Evolutionary conservation across 2,797 vertebrate genomes (phyloP).

Genomic region (Setipinna tenuifilis): DNA sequence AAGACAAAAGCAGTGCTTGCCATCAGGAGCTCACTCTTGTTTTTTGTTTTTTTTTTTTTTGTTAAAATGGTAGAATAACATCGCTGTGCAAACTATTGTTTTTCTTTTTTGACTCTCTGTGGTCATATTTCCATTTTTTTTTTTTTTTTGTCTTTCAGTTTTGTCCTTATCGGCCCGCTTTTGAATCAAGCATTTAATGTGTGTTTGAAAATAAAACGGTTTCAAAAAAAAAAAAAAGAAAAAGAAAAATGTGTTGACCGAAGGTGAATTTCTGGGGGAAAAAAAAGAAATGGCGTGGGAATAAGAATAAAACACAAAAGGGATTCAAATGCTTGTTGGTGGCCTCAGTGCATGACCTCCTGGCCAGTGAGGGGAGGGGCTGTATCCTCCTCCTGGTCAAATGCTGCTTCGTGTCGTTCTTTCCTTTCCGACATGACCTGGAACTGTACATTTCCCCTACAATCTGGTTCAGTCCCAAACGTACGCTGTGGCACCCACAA

Average conservation of each 20-base stretch:
- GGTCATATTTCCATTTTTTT: slow-evolving; percentile 15
- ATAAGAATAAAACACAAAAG: slow-evolving; percentile 62
- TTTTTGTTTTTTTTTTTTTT: background rate
- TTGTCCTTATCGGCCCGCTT: slow-evolving; percentile 49
- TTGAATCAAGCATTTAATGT: slow-evolving; percentile 58
- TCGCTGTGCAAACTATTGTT: slow-evolving; percentile 50
- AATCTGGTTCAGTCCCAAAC: slow-evolving; percentile 40
- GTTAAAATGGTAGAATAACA: slow-evolving; percentile 32
- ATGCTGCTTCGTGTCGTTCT: slow-evolving; percentile 76
- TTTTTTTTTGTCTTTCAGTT: slow-evolving; percentile 44
- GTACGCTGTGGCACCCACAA: background rate
- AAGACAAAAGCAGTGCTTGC: slow-evolving; percentile 17
- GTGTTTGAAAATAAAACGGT: slow-evolving; percentile 60
- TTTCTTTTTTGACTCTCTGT: slow-evolving; percentile 40
- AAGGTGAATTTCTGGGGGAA: background rate
- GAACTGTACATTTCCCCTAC: slow-evolving; percentile 49
- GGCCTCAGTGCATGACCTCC: slow-evolving; percentile 76
- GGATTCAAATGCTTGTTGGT: slow-evolving; percentile 73
- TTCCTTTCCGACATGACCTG: slow-evolving; percentile 57
- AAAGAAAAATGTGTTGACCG: background rate
- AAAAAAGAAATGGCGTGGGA: slow-evolving; percentile 16
- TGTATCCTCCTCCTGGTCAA: slow-evolving; percentile 55
- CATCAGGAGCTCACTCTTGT: slow-evolving; percentile 17
- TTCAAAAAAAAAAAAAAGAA: slow-evolving; percentile 40
- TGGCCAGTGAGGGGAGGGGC: slow-evolving; percentile 52